Conservation (phyloP, 2,888 invertebrate genomes). For the Cerastoderma edule region DNA sequence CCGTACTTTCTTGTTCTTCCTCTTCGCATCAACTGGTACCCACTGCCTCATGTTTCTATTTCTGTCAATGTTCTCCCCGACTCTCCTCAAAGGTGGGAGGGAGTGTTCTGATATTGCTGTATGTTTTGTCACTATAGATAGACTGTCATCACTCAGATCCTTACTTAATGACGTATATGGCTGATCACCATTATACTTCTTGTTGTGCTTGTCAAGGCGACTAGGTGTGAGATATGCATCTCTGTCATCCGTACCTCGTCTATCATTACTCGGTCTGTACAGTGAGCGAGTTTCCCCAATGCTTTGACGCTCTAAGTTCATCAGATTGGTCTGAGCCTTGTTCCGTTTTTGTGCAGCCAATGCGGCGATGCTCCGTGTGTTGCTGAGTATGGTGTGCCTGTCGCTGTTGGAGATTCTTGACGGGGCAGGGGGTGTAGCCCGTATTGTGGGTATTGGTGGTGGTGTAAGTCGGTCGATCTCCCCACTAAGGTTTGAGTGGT, state of each 20-base stretch:
- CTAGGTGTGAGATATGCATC: conserved; percentile 75
- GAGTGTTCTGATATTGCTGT: conserved; percentile 55
- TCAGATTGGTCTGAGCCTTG: conserved; percentile 67
- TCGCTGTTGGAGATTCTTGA: conserved; percentile 70
- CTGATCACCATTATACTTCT: conserved; percentile 57
- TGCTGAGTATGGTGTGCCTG: conserved; percentile 71
- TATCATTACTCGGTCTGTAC: conserved; percentile 65
- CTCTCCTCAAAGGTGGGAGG: conserved; percentile 50
- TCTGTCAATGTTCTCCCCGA: conserved; percentile 41
- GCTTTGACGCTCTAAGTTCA: conserved; percentile 61
- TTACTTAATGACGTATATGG: conserved; percentile 52
- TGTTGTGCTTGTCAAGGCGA: conserved; percentile 79
- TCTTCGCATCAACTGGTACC: conserved; percentile 51
- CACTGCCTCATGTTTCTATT: conserved; percentile 54
- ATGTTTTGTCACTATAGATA: conserved; percentile 69
- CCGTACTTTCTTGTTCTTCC: conserved; percentile 49
- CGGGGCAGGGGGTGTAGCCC: conserved; percentile 48
- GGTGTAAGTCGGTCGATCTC: conserved; percentile 50
- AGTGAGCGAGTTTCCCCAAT: conserved; percentile 57
- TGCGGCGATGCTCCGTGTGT: conserved; percentile 81
- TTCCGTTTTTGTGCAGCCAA: conserved; percentile 79
- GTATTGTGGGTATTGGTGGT: conserved; percentile 22
- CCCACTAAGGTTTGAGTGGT: conserved; percentile 60
- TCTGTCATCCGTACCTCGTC: conserved; percentile 34
- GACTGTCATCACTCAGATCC: conserved; percentile 70